A percentile compares a stretch with the other conserved stretches of the same genome.
Evolutionary conservation across 2,888 invertebrate species (phyloP).

Genomic region (Polymixis lichenea): DNA sequence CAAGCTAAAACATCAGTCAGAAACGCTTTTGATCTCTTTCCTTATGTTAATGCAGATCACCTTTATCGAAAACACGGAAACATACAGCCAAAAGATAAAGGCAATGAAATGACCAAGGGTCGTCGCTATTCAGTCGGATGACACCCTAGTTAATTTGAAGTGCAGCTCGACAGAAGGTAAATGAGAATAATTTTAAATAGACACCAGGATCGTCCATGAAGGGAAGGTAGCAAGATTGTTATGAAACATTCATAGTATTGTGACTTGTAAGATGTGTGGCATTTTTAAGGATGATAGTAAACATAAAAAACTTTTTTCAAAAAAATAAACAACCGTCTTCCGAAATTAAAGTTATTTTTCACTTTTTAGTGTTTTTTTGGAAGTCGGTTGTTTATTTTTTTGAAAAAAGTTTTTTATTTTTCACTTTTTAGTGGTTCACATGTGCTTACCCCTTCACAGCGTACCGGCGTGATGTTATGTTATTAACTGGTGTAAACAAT

Average conservation of each 20-base stretch:
- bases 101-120: conserved; percentile 16
- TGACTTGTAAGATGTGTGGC: too few species aligned
- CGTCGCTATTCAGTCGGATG: conserved; percentile 1
- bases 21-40: conserved; percentile 32
- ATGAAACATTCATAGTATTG: background rate
- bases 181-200: conserved; percentile 1
- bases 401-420: too few species aligned
- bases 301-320: too few species aligned
- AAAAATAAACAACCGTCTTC: too few species aligned
- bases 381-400: too few species aligned
- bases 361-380: too few species aligned
- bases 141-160: conserved; percentile 13
- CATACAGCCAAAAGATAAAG: conserved; percentile 3
- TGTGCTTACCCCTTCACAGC: too few species aligned
- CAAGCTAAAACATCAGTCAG: background rate
- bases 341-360: too few species aligned
- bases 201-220: background rate
- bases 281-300: background rate
- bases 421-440: too few species aligned
- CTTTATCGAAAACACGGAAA: conserved; percentile 15
- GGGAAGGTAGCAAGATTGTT: background rate
- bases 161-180: background rate
- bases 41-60: conserved; percentile 22
- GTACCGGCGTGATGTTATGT: too few species aligned
- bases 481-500: too few species aligned